A percentile compares a stretch with the other conserved stretches of the same genome.
Evolutionary conservation across 2,797 vertebrate species (phyloP).

Genomic region (Sphenopsis melanotis): DNA sequence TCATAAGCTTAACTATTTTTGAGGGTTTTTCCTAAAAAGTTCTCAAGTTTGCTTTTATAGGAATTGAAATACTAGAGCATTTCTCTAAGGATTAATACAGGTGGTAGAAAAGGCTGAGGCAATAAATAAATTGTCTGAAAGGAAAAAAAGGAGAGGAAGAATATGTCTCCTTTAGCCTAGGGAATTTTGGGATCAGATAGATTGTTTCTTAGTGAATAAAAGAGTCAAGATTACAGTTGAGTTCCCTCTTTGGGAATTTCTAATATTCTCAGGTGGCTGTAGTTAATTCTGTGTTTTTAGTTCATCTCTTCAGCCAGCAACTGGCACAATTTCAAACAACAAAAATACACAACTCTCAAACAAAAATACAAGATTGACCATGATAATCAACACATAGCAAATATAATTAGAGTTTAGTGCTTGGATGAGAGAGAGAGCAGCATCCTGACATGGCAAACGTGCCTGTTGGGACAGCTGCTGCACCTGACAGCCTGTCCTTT

Average conservation of each 20-base stretch:
- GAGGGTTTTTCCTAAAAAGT: fast-evolving
- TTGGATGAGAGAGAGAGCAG: neutral
- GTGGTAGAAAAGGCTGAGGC: neutral
- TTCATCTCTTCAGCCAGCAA: neutral
- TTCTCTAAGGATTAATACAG: neutral
- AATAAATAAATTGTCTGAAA: neutral
- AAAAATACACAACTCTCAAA: neutral
- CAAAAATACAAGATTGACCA: neutral
- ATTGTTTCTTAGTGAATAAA: neutral
- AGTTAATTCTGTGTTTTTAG: neutral
- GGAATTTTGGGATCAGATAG: neutral
- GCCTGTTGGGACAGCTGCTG: neutral
- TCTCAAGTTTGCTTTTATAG: neutral
- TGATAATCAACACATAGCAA: neutral
- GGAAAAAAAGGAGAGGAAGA: neutral
- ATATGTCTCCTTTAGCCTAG: neutral
- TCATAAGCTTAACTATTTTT: neutral
- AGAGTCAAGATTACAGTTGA: neutral
- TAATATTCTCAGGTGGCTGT: neutral
- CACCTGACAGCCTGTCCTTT: neutral
- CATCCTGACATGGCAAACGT: neutral
- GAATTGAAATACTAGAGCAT: neutral
- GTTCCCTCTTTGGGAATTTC: neutral
- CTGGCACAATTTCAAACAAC: neutral
- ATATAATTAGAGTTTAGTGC: neutral